Evolutionary conservation across 2,888 invertebrate species (phyloP), one percentile per base, ranked within the genome.

Genomic region (Eurytoma adleriae): DNA sequence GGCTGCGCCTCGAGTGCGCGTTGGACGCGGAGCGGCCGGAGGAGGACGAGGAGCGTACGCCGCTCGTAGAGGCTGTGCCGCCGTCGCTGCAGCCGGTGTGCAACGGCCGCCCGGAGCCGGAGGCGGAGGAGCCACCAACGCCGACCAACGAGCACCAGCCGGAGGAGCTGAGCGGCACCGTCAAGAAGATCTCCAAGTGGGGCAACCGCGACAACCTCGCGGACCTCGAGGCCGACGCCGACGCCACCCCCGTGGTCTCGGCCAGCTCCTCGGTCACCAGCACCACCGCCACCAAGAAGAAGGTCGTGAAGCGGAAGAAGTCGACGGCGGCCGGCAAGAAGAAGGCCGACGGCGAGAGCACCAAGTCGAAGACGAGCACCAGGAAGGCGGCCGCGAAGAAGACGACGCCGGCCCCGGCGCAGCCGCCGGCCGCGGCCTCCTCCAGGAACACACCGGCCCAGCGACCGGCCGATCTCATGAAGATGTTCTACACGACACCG

Each of bases 401-500:
- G 83, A 7, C 24, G 3, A 79, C 83, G 2, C 67, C 84, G n/a
- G 72, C 85, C 3, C 78, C 85, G 40, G 10, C 40, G 10, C 83
- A 86, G 1, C 82, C 83, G 0, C 54, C 72, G 3, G 80, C 84
- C 2, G 80, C 85, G 3, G 86, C 83, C 10, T 82, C 85, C 5
- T 87, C 87, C 0, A 84, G 85, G n/a, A 86, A 85, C 61, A 79
- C 85, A 0, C 87, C 89, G 0, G 61, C 20, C 16, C 89, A 88
- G 61, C 84, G 89, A 24, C 91, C 91, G 0, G 66, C 88, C 3
- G 91, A 91, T 76, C 85, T 91, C 13, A 85, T 87, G 18, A 91
- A 86, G 73, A 88, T 91, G 83, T 90, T 91, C 77, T 91, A 91
- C 62, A 90, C 89, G 3, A 91, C 90, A 0, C 90, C 90, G 5